Conservation (phyloP, 2,888 invertebrate genomes). For the Microchrysa polita region DNA sequence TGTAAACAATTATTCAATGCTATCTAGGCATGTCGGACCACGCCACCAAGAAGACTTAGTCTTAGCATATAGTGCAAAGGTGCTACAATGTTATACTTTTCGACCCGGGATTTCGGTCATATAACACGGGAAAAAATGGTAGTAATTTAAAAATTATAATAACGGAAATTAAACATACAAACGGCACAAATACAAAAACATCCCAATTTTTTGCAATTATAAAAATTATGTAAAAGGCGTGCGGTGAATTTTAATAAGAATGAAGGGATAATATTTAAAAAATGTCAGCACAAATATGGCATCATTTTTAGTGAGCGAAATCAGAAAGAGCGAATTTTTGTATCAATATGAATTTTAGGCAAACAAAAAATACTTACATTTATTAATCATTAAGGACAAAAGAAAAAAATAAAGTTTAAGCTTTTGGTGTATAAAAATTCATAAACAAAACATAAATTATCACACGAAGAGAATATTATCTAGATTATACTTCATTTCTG, state of each 20-base stretch:
- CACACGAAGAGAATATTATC: conserved; percentile 45
- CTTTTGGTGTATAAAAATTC: conserved; percentile 63
- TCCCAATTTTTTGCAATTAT: conserved; percentile 13
- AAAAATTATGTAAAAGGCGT: not conserved
- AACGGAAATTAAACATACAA: not conserved
- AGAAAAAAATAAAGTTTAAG: conserved; percentile 57
- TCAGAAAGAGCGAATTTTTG: conserved; percentile 55
- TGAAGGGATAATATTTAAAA: too few relatives aligned
- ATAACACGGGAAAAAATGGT: not conserved
- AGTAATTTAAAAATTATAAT: not conserved
- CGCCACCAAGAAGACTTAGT: too few relatives aligned
- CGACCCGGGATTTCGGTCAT: too few relatives aligned
- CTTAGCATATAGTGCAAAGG: too few relatives aligned
- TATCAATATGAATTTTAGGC: conserved; percentile 55
- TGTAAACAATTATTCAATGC: too few relatives aligned
- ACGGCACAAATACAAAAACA: not conserved
- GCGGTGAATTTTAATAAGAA: too few relatives aligned
- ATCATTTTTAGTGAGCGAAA: conserved; percentile 63
- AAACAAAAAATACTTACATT: conserved; percentile 43
- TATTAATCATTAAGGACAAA: conserved; percentile 49
- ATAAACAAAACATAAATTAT: conserved; percentile 48
- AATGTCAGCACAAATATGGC: conserved; percentile 14
- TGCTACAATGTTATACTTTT: too few relatives aligned
- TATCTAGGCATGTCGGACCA: too few relatives aligned
- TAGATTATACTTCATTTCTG: conserved; percentile 46